Percentiles rank a stretch among this genome's conserved stretches.
These are phyloP conservation scores for Lycaena phlaeas DNA, from an alignment of 2,888 invertebrate genomes.

Conservation along the genomic window DNA sequence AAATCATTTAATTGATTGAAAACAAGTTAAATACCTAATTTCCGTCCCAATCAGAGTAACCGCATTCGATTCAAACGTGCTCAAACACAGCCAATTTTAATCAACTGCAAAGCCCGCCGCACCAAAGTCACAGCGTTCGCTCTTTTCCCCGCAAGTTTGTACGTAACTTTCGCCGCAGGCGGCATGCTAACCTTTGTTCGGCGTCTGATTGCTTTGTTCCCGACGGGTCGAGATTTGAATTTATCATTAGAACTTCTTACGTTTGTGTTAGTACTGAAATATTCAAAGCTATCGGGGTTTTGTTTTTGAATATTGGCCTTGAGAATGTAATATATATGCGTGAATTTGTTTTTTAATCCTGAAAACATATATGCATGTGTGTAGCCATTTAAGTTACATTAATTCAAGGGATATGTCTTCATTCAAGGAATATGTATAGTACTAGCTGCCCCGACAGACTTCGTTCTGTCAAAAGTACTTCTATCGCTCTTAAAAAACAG, in stretches of 20 bases:
- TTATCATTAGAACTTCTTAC: constrained; percentile 35
- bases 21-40: constrained; percentile 7
- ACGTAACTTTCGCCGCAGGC: constrained; percentile 31
- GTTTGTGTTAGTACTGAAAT: constrained; percentile 34
- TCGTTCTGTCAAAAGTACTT: too few relatives aligned
- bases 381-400: too few relatives aligned
- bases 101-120: constrained; percentile 25
- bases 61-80: constrained; percentile 12
- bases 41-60: constrained; percentile 9
- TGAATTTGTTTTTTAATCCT: too few relatives aligned
- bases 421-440: too few relatives aligned
- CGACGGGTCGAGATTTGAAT: constrained; percentile 56
- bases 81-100: constrained; percentile 22
- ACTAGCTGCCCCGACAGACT: too few relatives aligned
- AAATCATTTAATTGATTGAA: background rate
- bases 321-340: background rate
- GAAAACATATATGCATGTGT: too few relatives aligned
- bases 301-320: constrained; percentile 20
- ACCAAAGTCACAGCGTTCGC: constrained; percentile 30
- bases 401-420: too few relatives aligned
- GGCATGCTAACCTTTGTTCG: constrained; percentile 47
- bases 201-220: constrained; percentile 62
- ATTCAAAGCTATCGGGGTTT: constrained; percentile 47
- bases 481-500: too few relatives aligned
- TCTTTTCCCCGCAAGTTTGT: constrained; percentile 30